phyloP scores from a whole-genome alignment of 2,888 invertebrate species.

The Parnassius mnemosyne region DNA sequence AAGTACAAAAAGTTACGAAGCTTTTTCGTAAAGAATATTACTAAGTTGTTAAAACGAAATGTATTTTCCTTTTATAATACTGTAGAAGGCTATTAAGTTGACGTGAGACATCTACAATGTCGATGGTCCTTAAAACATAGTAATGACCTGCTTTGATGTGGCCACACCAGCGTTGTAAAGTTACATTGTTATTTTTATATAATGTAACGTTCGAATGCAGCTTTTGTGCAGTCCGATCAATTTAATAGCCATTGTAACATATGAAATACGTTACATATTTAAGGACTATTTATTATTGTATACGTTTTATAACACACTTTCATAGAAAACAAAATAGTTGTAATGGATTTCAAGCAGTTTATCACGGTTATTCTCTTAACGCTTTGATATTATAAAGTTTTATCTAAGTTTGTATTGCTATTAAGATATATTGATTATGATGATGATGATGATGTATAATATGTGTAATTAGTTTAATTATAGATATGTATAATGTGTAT shows the following conservation, averaged over 20 bases:
- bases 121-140: conserved; percentile 57
- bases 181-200: conserved; percentile 35
- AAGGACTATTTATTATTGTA: too few relatives aligned
- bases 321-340: too few relatives aligned
- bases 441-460: too few relatives aligned
- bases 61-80: conserved; percentile 57
- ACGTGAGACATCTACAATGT: conserved; percentile 50
- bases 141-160: conserved; percentile 59
- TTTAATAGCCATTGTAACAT: conserved; percentile 8
- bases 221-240: conserved; percentile 9
- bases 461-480: too few relatives aligned
- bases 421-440: too few relatives aligned
- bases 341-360: too few relatives aligned
- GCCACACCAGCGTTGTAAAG: conserved; percentile 37
- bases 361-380: too few relatives aligned
- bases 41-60: conserved; percentile 62
- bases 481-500: too few relatives aligned
- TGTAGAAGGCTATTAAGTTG: conserved; percentile 61
- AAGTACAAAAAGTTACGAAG: conserved; percentile 24
- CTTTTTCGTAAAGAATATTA: conserved; percentile 41
- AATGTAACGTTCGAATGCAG: conserved; percentile 11
- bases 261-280: too few relatives aligned
- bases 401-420: too few relatives aligned
- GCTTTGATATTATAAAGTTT: too few relatives aligned
- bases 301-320: too few relatives aligned